Conservation (phyloP, 2,797 vertebrate genomes). For the Sebastes elongatus region DNA sequence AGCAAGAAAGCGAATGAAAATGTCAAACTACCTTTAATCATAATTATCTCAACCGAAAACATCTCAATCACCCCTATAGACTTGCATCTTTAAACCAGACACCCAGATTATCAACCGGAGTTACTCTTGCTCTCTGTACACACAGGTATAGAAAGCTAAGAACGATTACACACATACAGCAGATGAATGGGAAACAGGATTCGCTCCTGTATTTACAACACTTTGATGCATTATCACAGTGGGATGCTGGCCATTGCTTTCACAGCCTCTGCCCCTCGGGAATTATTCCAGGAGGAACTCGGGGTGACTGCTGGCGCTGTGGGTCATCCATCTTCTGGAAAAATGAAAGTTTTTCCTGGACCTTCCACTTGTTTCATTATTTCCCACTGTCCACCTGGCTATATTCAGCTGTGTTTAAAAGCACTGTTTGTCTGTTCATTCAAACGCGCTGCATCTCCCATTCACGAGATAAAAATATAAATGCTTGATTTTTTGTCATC, state of each 20-base stretch:
- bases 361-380: slow-evolving; percentile 33
- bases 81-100: not conserved
- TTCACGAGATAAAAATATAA: slow-evolving; percentile 22
- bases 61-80: not conserved
- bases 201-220: slow-evolving; percentile 44
- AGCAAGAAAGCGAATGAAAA: not conserved
- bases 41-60: not conserved
- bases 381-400: slow-evolving; percentile 6
- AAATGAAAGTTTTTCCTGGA: slow-evolving; percentile 38
- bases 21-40: not conserved
- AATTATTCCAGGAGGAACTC: slow-evolving; percentile 45
- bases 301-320: slow-evolving; percentile 32
- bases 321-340: slow-evolving; percentile 63
- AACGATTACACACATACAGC: not conserved
- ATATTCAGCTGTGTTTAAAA: slow-evolving; percentile 20
- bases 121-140: not conserved
- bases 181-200: slow-evolving; percentile 53
- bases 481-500: not conserved
- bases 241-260: slow-evolving; percentile 42
- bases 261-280: slow-evolving; percentile 41
- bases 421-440: not conserved
- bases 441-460: not conserved
- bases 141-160: slow-evolving; percentile 1
- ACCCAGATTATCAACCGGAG: slow-evolving; percentile 27
- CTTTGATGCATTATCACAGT: slow-evolving; percentile 58